Conservation (phyloP, 2,888 invertebrate species). For the Rambutsinella grinnellia region DNA sequence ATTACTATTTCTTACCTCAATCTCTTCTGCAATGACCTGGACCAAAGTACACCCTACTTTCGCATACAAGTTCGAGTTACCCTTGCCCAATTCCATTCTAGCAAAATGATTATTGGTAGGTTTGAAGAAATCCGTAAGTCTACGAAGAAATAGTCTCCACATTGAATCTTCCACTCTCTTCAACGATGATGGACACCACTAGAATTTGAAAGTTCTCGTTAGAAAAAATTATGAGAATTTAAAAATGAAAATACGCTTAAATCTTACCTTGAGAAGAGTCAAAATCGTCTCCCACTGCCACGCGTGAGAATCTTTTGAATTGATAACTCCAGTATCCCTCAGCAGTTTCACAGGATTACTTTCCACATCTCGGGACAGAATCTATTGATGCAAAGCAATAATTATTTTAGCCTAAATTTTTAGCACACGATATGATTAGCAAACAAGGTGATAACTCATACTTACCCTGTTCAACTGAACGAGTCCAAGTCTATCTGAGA, state of each 20-base stretch:
- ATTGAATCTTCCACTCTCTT: slow-evolving; percentile 77
- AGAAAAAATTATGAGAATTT: too few species aligned
- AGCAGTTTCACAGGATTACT: slow-evolving; percentile 73
- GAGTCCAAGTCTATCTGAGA: slow-evolving; percentile 63
- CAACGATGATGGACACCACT: slow-evolving; percentile 72
- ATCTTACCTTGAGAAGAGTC: slow-evolving; percentile 80
- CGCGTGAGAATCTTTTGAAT: slow-evolving; percentile 82
- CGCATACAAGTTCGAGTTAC: slow-evolving; percentile 69
- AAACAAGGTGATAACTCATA: too few species aligned
- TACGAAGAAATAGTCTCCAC: slow-evolving; percentile 78
- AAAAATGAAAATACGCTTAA: too few species aligned
- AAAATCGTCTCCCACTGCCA: slow-evolving; percentile 97
- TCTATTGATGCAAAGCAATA: slow-evolving; percentile 59
- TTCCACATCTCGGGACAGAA: slow-evolving; percentile 73
- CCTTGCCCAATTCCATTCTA: slow-evolving; percentile 80
- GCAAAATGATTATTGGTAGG: slow-evolving; percentile 91
- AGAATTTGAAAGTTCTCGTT: slow-evolving; percentile 64
- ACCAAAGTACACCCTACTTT: slow-evolving; percentile 76
- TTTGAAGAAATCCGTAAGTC: slow-evolving; percentile 86
- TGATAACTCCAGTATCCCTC: slow-evolving; percentile 85
- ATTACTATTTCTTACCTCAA: too few species aligned
- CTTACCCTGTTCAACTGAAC: slow-evolving; percentile 61
- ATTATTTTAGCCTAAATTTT: too few species aligned
- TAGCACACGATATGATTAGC: background rate
- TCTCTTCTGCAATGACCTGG: slow-evolving; percentile 78